phyloP scores from a whole-genome alignment of 2,113 vertebrate species.

The Butastur rufipennis region DNA sequence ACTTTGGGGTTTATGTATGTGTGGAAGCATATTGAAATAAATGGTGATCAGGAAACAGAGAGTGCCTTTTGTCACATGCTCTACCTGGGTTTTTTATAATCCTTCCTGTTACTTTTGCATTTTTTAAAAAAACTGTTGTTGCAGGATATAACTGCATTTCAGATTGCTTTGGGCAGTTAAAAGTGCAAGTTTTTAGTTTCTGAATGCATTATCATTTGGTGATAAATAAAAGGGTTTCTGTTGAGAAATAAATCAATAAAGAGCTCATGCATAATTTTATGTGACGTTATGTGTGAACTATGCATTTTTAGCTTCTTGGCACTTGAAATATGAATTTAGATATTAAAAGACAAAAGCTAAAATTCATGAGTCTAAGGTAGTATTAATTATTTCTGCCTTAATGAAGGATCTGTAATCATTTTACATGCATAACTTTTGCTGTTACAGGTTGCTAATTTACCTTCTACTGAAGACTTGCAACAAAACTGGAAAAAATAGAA shows the following conservation, averaged over 20 bases:
- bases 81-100: not conserved
- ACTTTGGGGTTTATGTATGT: not conserved
- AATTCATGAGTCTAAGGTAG: not conserved
- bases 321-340: not conserved
- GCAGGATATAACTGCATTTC: not conserved
- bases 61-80: not conserved
- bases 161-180: not conserved
- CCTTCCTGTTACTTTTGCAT: not conserved
- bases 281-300: not conserved
- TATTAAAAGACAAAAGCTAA: not conserved
- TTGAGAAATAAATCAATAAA: not conserved
- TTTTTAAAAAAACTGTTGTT: not conserved
- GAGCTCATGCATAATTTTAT: not conserved
- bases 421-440: not conserved
- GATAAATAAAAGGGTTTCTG: not conserved
- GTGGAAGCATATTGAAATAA: not conserved
- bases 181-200: not conserved
- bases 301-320: not conserved
- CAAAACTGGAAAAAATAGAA: not conserved
- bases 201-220: not conserved
- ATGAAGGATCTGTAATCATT: not conserved
- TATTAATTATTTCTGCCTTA: not conserved
- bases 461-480: not conserved
- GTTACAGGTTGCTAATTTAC: not conserved
- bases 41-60: not conserved